phyloP scores from a whole-genome alignment of 2,113 vertebrate species.

The Corvus moneduloides region DNA sequence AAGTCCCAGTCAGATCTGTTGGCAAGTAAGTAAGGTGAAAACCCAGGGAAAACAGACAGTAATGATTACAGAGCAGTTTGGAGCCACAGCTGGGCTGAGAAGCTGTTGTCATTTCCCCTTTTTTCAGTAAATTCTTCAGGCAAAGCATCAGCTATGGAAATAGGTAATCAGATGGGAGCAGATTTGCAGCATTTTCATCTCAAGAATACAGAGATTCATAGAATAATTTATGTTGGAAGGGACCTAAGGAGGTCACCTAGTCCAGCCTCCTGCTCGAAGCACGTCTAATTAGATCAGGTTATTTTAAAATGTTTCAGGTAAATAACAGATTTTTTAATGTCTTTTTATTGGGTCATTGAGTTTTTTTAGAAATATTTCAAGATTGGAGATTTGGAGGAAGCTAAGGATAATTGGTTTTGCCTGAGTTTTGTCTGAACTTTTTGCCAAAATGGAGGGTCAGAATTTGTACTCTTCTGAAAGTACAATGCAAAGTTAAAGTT shows the following conservation, averaged over 20 bases:
- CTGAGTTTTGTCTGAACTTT: not conserved
- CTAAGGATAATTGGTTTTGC: not conserved
- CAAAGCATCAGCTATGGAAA: not conserved
- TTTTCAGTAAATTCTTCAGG: not conserved
- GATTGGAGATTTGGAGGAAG: not conserved
- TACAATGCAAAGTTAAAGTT: not conserved
- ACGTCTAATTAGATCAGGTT: not conserved
- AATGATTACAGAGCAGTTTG: not conserved
- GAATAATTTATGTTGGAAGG: not conserved
- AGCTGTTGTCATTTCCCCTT: not conserved
- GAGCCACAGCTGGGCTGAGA: not conserved
- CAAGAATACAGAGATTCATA: not conserved
- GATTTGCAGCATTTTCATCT: not conserved
- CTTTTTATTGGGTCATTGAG: not conserved
- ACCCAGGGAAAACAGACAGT: not conserved
- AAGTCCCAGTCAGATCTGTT: not conserved
- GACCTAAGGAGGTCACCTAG: not conserved
- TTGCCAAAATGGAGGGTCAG: not conserved
- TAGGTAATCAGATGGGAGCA: not conserved
- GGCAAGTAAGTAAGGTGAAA: not conserved
- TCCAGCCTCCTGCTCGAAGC: not conserved
- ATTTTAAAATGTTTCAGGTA: not conserved
- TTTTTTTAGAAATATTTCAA: not conserved
- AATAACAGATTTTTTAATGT: not conserved
- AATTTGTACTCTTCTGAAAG: not conserved